phyloP scores from a whole-genome alignment of 2,797 vertebrate genomes.

The Neosilurus mollespiculum region DNA sequence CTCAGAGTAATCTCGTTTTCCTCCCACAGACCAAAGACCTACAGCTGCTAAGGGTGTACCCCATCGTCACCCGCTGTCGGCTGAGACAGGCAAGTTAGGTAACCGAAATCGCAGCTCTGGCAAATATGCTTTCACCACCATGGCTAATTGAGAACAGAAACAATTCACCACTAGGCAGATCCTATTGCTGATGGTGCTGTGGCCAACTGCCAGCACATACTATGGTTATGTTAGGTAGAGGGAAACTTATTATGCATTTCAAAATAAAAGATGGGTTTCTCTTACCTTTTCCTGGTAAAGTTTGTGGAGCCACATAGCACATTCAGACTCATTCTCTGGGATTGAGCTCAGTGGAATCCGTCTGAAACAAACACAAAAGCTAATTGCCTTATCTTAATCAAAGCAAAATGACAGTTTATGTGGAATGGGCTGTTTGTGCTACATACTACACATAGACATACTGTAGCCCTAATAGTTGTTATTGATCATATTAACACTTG shows the following conservation, averaged over 20 bases:
- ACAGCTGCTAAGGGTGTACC: no score
- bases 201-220: no score
- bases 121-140: no score
- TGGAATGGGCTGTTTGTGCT: background rate
- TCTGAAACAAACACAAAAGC: conserved; percentile 66
- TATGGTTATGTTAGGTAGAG: background rate
- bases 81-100: no score
- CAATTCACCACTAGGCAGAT: no score
- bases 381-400: background rate
- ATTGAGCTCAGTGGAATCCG: conserved; percentile 88
- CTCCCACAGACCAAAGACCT: no score
- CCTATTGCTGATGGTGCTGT: no score
- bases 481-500: background rate
- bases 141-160: no score
- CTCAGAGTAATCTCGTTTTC: no score
- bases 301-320: conserved; percentile 89
- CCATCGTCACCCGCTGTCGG: no score
- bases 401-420: background rate
- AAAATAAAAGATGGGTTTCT: background rate
- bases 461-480: background rate
- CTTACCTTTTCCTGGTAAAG: conserved; percentile 96
- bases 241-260: background rate
- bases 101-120: no score
- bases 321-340: conserved; percentile 86
- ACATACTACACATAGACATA: background rate